Evolutionary conservation across 2,113 vertebrate species (phyloP), one percentile per base, ranked within the genome.

Genomic region (Heptranchias perlo): DNA sequence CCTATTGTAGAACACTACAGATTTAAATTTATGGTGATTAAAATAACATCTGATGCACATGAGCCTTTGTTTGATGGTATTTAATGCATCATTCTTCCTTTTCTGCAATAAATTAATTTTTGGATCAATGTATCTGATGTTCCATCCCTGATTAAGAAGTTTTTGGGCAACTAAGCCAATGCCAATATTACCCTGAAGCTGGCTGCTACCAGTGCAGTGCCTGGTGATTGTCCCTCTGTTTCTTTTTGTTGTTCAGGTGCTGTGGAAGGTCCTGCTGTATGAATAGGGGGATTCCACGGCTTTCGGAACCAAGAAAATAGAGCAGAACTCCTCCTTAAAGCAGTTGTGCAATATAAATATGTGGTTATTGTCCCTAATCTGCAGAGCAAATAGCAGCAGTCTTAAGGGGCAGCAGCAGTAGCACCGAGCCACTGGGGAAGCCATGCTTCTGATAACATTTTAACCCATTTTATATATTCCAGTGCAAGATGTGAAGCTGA

Each of bases 401-500:
- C n/a, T n/a, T n/a, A n/a, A n/a, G n/a, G n/a, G n/a, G n/a, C n/a
- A n/a, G n/a, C n/a, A n/a, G 58, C 11, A 58, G 87, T n/a, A 18
- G n/a, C 58, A 44, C 58, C 44, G 78, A 18, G 18, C 39, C 76
- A n/a, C 76, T 39, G 31, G 11, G 4, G 58, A 92, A 61, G 14
- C 35, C 4, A 23, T 5, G 58, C 58, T 58, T 58, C 58, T 58
- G 58, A 58, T 82, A 54, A 62, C 61, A 35, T 62, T 62, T 62
- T 64, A 44, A 61, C 35, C 78, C 89, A 92, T 62, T 62, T 93
- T 93, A 93, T 39, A 39, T 44, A 21, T 44, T 93, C 89, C 58
- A 93, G 18, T 93, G 58, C 89, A 93, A 93, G 61, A 62, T 62
- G 89, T 93, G 64, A 62, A 93, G 89, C 35, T 93, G 89, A 93